A percentile compares a stretch with the other conserved stretches of the same genome.
phyloP scores from a whole-genome alignment of 2,797 vertebrate species.

The Gymnoscopelus microlampas region DNA sequence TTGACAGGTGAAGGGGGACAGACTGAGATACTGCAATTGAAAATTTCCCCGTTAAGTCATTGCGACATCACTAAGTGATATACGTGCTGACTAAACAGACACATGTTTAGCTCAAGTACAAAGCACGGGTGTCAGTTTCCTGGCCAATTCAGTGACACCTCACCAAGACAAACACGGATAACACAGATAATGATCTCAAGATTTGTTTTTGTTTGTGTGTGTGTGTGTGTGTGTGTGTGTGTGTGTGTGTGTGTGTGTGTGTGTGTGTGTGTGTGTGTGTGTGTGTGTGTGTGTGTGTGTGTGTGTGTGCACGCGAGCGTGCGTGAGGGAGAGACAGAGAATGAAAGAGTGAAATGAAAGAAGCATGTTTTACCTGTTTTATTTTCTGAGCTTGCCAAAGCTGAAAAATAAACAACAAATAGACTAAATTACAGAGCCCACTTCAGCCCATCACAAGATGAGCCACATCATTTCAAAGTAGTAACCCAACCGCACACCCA shows the following conservation, averaged over 20 bases:
- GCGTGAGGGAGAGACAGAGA: neutral
- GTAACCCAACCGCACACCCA: too few relatives aligned
- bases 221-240: neutral
- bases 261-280: neutral
- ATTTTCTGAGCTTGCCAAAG: constrained; percentile 96
- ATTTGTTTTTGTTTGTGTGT: constrained; percentile 5
- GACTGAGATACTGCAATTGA: neutral
- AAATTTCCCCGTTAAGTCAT: neutral
- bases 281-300: neutral
- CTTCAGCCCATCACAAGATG: too few relatives aligned
- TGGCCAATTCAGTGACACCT: neutral
- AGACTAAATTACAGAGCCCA: neutral
- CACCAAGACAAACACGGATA: constrained; percentile 1
- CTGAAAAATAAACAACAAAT: constrained; percentile 70
- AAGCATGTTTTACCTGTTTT: constrained; percentile 86
- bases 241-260: too few relatives aligned
- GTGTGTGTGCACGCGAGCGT: neutral
- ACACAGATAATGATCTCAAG: neutral
- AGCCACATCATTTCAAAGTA: too few relatives aligned
- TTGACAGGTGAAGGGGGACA: constrained; percentile 1
- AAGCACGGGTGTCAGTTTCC: constrained; percentile 1
- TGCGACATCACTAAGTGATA: neutral
- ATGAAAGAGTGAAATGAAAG: neutral
- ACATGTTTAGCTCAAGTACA: neutral
- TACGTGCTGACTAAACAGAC: constrained; percentile 19